Evolutionary conservation across 1,140 invertebrate genomes (phyloP).

Genomic region (Mylabris phalerata): DNA sequence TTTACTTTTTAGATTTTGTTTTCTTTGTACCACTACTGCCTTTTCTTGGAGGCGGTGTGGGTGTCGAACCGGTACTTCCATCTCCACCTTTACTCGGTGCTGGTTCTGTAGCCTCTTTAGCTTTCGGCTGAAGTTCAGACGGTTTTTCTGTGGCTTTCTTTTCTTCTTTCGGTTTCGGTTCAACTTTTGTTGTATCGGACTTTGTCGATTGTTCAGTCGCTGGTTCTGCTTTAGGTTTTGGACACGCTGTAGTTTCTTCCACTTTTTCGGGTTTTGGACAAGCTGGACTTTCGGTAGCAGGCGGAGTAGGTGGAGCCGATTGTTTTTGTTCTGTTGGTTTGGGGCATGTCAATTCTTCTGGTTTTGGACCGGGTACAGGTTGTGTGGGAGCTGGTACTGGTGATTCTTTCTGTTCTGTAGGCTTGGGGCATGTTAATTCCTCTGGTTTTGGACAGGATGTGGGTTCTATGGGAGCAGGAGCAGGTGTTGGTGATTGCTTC

Average conservation of each 20-base stretch:
- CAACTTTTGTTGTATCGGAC: no score
- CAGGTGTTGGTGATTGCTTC: conserved; percentile 5
- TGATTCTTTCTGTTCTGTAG: neutral
- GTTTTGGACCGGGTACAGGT: conserved; percentile 14
- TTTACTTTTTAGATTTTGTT: neutral
- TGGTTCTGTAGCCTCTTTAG: conserved; percentile 7
- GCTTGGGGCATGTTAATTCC: neutral
- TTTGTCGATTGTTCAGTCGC: conserved; percentile 10
- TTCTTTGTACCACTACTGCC: conserved; percentile 19
- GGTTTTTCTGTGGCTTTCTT: conserved; percentile 1
- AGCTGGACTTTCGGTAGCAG: neutral
- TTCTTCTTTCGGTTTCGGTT: conserved; percentile 6
- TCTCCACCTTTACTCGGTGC: neutral
- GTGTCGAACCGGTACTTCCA: conserved; percentile 2
- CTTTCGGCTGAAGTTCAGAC: neutral
- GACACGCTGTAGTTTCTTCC: conserved; percentile 12
- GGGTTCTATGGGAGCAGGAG: conserved; percentile 11
- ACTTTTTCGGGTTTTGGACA: conserved; percentile 17
- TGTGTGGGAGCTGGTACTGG: neutral
- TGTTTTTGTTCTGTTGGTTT: neutral
- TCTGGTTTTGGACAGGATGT: neutral
- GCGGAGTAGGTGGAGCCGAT: no score
- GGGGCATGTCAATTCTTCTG: conserved; percentile 6
- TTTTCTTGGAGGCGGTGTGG: conserved; percentile 29
- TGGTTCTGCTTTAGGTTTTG: conserved; percentile 1